Percentiles rank a stretch among this genome's conserved stretches.
Evolutionary conservation across 2,113 vertebrate genomes (phyloP).

Genomic region (Pollimyrus isidori): DNA sequence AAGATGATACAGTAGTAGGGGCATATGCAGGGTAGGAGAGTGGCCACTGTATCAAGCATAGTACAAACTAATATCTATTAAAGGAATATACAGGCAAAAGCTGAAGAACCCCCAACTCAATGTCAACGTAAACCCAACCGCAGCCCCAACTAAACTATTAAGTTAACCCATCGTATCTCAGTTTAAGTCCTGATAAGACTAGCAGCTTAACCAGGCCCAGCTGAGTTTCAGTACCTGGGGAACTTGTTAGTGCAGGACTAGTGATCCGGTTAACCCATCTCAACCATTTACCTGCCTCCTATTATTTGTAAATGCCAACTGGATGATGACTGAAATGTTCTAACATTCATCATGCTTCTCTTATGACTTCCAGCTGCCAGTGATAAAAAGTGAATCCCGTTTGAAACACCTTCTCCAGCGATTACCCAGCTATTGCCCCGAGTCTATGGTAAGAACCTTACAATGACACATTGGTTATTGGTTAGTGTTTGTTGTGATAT

Average conservation of each 20-base stretch:
- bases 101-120: too few relatives aligned
- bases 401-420: conserved; percentile 85
- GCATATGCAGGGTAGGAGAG: neutral
- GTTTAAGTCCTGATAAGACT: neutral
- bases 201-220: neutral
- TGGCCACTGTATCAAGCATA: neutral
- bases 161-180: neutral
- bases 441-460: conserved; percentile 67
- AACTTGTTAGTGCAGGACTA: neutral
- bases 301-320: neutral
- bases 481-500: too few relatives aligned
- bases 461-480: neutral
- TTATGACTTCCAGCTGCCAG: conserved; percentile 68
- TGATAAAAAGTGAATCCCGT: conserved; percentile 91
- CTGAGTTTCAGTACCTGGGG: neutral
- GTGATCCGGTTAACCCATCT: neutral
- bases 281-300: neutral
- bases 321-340: neutral
- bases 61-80: neutral
- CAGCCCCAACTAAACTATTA: neutral
- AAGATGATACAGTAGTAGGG: neutral
- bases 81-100: neutral
- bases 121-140: too few relatives aligned
- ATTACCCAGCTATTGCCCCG: conserved; percentile 88
- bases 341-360: conserved; percentile 3